Percentiles rank a stretch among this genome's conserved stretches.
Conservation (phyloP, 2,797 vertebrate species). For the Acanthiza pusilla region DNA sequence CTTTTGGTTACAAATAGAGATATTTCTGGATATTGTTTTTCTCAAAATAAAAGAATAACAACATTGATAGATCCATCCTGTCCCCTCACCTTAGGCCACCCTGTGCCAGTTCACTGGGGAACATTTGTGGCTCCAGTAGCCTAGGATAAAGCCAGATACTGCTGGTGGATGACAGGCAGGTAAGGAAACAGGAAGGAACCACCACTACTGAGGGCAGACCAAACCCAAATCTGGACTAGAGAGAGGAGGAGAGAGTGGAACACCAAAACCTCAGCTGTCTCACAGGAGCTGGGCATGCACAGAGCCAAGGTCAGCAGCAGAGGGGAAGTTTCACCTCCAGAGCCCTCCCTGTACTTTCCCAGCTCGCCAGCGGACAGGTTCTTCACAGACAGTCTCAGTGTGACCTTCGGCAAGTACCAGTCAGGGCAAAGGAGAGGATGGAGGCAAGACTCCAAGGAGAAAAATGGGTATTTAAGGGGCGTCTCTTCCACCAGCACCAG, state of each 20-base stretch:
- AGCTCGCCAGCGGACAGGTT: not conserved
- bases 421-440: not conserved
- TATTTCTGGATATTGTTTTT: not conserved
- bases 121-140: not conserved
- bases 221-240: not conserved
- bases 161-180: not conserved
- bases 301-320: not conserved
- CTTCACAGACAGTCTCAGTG: not conserved
- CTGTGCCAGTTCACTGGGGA: not conserved
- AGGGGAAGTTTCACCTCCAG: not conserved
- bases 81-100: not conserved
- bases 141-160: not conserved
- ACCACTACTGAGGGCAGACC: not conserved
- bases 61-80: not conserved
- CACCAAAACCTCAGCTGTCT: rapidly evolving
- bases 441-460: not conserved
- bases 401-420: not conserved
- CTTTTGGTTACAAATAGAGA: not conserved
- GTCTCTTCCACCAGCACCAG: not conserved
- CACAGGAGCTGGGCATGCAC: not conserved
- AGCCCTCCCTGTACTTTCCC: rapidly evolving
- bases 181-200: not conserved
- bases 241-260: not conserved
- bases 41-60: not conserved
- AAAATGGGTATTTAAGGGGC: not conserved